Evolutionary conservation across 2,888 invertebrate species (phyloP), one percentile per base, ranked within the genome.

Genomic region (Octonoba sinensis): DNA sequence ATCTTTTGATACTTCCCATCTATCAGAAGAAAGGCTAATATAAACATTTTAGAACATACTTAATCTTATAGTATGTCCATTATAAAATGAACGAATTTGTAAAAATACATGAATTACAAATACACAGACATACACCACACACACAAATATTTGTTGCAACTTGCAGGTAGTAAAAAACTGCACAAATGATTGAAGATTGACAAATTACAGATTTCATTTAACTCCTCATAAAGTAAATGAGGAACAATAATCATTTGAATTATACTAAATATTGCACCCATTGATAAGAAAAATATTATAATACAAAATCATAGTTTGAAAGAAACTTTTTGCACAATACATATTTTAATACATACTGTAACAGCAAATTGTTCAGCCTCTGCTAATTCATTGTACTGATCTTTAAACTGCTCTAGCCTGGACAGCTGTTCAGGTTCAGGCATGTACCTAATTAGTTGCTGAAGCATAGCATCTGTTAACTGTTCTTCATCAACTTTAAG

Each of bases 311-410:
- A 47, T n/a, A n/a, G n/a, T n/a, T n/a, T n/a, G n/a, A n/a, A n/a
- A n/a, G n/a, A n/a, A n/a, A n/a, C n/a, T n/a, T n/a, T n/a, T n/a
- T n/a, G n/a, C n/a, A n/a, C n/a, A n/a, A n/a, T n/a, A n/a, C 6
- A 36, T 16, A 18, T 4, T 54, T 18, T 18, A 11, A 54, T 18
- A 87, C 90, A 88, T 87, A 92, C 92, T 44, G 94, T 94, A 0
- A 96, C 93, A 67, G 95, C 95, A 89, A 99, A 99, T 88, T 96
- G 96, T 88, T 99, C 99, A 0, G 98, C 96, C 85, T 96, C 97
- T 0, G 95, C 94, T 82, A 97, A 89, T 15, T 96, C 94, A 69
- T 93, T 92, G 87, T 94, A 94, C 20, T 92, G 91, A 82, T 93
- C 92, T 87, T 95, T 94, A 84, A 94, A 91, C 83, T 94, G 93